Evolutionary conservation across 1,140 invertebrate species (phyloP).

Genomic region (Panagrolaimus sp.): DNA sequence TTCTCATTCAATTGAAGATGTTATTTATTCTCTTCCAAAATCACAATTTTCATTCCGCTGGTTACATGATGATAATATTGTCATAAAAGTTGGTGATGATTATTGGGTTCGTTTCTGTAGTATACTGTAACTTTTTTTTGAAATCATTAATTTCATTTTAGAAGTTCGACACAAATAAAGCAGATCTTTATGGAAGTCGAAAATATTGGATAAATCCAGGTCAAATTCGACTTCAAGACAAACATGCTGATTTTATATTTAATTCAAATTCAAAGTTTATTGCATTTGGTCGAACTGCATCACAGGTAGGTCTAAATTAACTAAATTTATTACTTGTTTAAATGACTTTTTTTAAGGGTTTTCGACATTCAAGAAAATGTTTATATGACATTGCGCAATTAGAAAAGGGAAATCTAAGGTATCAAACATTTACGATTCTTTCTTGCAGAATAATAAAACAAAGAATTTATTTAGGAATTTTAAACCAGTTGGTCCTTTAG

Average conservation of each 20-base stretch:
- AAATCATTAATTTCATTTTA: background rate
- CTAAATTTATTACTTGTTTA: too few species aligned
- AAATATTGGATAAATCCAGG: too few species aligned
- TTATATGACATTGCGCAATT: slow-evolving; percentile 2
- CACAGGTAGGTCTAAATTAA: too few species aligned
- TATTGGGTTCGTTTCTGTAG: background rate
- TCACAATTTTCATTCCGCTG: background rate
- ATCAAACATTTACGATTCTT: background rate
- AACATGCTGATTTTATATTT: too few species aligned
- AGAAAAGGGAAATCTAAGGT: background rate
- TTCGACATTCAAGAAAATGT: slow-evolving; percentile 10
- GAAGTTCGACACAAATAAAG: slow-evolving; percentile 8
- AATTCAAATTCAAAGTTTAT: too few species aligned
- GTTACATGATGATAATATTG: slow-evolving; percentile 2
- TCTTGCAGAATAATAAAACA: background rate
- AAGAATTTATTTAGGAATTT: slow-evolving; percentile 2
- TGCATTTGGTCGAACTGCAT: too few species aligned
- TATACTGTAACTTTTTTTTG: background rate
- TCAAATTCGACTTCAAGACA: too few species aligned
- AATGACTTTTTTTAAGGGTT: background rate
- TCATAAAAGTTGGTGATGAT: background rate
- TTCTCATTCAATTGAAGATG: slow-evolving; percentile 1
- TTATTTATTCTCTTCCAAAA: background rate
- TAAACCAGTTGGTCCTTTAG: background rate
- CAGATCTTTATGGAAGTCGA: too few species aligned